Evolutionary conservation across 1,140 invertebrate genomes (phyloP), one percentile per base, ranked within the genome.

Genomic region (Pantala flavescens): DNA sequence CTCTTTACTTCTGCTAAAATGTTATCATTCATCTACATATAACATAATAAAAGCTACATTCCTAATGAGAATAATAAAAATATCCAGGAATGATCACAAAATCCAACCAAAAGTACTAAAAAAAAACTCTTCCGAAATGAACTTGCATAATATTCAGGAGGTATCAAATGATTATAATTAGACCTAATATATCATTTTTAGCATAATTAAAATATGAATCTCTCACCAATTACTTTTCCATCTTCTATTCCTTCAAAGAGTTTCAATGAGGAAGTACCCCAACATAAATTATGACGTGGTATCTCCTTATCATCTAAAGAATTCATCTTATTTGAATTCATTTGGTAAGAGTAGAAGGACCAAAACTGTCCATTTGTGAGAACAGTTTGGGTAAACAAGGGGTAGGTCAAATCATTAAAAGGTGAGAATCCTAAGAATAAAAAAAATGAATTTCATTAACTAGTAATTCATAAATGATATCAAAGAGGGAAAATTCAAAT

Each of bases 381-480:
- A 71, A 97, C 82, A 5, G 89, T 90, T 87, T 97, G 95, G 42
- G 90, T 91, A 9, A 90, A 86, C 36, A 97, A 81, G 16, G 96
- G 96, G 82, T 97, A 97, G 0, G 92, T 95, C 9, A 96, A 77
- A 74, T 97, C 94, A 79, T 93, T 90, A 77, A 86, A 93, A 9
- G 91, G 91, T 72, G 91, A 92, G 81, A 98, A 98, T 71, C 96
- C 90, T 90, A 78, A 82, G n/a, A 81, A 79, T 79, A 79, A 77
- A 76, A 74, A 12, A 63, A 70, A n/a, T 73, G 74, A 74, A 76
- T 2, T 71, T 36, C 23, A 19, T 42, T 63, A 74, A 16, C 23
- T 72, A 73, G 73, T 43, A 75, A 0, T 16, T 3, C 43, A 70
- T 21, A 21, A 71, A 72, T 70, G 55, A 11, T 70, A 73, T 14